A percentile compares a stretch with the other conserved stretches of the same genome.
phyloP scores from a whole-genome alignment of 1,140 invertebrate species.

The Drosophila punjabiensis region DNA sequence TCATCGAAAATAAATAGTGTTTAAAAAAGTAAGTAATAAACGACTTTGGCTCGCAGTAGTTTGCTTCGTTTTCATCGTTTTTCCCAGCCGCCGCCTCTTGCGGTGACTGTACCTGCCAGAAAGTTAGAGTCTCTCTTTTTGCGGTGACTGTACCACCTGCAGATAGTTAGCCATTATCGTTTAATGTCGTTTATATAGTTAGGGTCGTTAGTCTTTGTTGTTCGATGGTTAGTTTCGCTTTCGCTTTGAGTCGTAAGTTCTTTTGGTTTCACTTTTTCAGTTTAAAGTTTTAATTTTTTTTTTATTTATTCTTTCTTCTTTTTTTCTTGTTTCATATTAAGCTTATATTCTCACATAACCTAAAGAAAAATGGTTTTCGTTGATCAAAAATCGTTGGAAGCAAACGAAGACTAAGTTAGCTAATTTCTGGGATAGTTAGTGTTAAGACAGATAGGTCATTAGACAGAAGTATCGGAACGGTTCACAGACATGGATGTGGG shows the following conservation, averaged over 20 bases:
- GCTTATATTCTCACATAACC: constrained; percentile 81
- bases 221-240: constrained; percentile 61
- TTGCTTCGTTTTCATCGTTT: constrained; percentile 28
- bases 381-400: constrained; percentile 82
- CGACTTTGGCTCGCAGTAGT: constrained; percentile 46
- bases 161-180: constrained; percentile 26
- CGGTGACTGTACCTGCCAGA: constrained; percentile 34
- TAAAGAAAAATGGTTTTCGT: constrained; percentile 74
- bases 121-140: constrained; percentile 20
- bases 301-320: constrained; percentile 39
- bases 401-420: constrained; percentile 79
- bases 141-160: constrained; percentile 29
- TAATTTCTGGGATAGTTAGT: constrained; percentile 51
- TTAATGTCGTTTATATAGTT: constrained; percentile 9
- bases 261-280: constrained; percentile 39
- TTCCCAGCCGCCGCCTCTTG: neutral
- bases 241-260: constrained; percentile 57
- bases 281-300: constrained; percentile 37
- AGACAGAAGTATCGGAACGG: constrained; percentile 62
- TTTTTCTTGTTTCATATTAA: constrained; percentile 58
- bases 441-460: constrained; percentile 55
- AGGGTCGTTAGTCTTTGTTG: constrained; percentile 62
- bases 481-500: constrained; percentile 43
- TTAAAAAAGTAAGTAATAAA: constrained; percentile 33
- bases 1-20: constrained; percentile 34